These are phyloP conservation scores for Lophotis ruficrista DNA, from an alignment of 2,113 vertebrate genomes.

Conservation along the genomic window DNA sequence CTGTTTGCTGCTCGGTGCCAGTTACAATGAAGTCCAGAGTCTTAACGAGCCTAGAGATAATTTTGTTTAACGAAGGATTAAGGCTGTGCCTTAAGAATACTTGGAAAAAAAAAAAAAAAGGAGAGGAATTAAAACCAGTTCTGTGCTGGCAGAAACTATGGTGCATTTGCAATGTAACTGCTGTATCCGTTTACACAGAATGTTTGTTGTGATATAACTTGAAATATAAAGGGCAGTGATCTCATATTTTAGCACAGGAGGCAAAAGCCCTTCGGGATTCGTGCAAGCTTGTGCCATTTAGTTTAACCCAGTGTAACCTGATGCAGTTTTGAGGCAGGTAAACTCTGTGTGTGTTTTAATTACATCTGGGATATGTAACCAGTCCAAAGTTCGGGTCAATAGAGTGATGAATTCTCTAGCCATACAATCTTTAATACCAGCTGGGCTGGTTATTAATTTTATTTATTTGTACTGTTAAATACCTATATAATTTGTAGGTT, in stretches of 20 bases:
- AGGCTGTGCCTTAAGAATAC: not conserved
- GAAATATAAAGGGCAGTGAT: not conserved
- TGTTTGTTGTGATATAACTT: constrained; percentile 16
- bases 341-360: constrained; percentile 11
- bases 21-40: constrained; percentile 52
- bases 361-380: not conserved
- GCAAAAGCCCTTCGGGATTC: not conserved
- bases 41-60: constrained; percentile 53
- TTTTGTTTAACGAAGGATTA: constrained; percentile 61
- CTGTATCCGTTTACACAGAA: not conserved
- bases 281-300: not conserved
- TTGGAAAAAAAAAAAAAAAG: not conserved
- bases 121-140: not conserved
- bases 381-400: constrained; percentile 13
- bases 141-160: not conserved
- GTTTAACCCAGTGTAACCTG: not conserved
- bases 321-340: not conserved
- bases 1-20: constrained; percentile 22
- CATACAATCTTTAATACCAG: constrained; percentile 9
- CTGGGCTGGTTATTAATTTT: not conserved
- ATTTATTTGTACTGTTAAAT: constrained; percentile 43
- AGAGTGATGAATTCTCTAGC: not conserved
- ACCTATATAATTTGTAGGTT: not conserved
- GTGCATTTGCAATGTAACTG: not conserved
- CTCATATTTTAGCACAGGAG: constrained; percentile 12